Percentiles rank a stretch among this genome's conserved stretches.
Evolutionary conservation across 2,113 vertebrate genomes (phyloP).

Genomic region (Dermatemys mawii): DNA sequence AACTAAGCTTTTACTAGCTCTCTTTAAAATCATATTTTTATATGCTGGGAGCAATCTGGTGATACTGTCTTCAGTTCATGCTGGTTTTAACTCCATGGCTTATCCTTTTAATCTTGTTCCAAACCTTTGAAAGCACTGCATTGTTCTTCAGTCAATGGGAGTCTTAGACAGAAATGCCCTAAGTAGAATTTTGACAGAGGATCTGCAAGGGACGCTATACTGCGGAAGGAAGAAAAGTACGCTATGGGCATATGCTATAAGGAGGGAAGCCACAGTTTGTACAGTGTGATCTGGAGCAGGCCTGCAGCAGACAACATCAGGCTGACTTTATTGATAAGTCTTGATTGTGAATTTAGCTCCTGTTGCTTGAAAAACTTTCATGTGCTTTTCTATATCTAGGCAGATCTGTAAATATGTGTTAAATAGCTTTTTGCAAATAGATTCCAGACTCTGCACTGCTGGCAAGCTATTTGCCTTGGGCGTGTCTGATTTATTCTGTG

Average conservation of each 20-base stretch:
- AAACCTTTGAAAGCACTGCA: background rate
- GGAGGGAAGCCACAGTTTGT: background rate
- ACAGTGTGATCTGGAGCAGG: background rate
- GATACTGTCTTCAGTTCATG: background rate
- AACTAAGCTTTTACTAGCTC: background rate
- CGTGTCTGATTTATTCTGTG: background rate
- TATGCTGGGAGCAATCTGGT: rapidly evolving
- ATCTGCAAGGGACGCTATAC: background rate
- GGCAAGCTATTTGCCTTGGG: background rate
- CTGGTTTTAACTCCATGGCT: background rate
- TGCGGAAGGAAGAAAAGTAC: background rate
- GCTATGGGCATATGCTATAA: background rate
- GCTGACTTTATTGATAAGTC: background rate
- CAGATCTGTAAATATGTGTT: background rate
- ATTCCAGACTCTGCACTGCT: background rate
- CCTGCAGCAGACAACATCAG: background rate
- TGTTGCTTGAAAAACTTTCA: background rate
- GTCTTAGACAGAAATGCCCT: background rate
- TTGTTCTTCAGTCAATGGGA: background rate
- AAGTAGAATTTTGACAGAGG: background rate
- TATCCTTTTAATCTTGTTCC: background rate
- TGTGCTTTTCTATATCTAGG: background rate
- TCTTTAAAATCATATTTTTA: background rate
- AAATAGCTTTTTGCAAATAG: background rate
- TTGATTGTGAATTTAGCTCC: background rate